Conservation (phyloP, 2,888 invertebrate genomes). For the Dryobota labecula region DNA sequence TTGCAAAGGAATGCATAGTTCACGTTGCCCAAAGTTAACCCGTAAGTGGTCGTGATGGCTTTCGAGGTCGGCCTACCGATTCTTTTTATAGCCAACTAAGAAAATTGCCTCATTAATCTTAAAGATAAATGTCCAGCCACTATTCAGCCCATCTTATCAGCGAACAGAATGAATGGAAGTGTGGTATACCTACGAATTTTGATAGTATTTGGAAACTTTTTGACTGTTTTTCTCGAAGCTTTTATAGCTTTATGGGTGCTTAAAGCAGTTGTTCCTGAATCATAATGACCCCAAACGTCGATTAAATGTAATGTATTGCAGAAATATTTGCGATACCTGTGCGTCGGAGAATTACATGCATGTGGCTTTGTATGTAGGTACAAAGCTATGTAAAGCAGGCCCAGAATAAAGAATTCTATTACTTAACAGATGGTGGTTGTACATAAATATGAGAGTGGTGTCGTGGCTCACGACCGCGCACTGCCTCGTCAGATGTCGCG, state of each 20-base stretch:
- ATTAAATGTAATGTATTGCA: conserved; percentile 64
- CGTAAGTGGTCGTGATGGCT: conserved; percentile 81
- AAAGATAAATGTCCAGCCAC: conserved; percentile 89
- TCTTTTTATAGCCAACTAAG: conserved; percentile 91
- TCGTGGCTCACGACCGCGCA: conserved; percentile 73
- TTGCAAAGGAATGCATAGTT: conserved; percentile 72
- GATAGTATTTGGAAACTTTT: conserved; percentile 74
- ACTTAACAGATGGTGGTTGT: conserved; percentile 37
- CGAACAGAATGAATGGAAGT: conserved; percentile 84
- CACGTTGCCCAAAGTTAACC: conserved; percentile 79
- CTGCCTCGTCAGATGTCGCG: conserved; percentile 66
- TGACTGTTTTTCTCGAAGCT: conserved; percentile 69
- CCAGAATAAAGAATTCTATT: conserved; percentile 55
- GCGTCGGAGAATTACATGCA: conserved; percentile 18
- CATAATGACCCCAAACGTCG: conserved; percentile 66
- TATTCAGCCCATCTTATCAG: conserved; percentile 90
- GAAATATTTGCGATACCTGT: conserved; percentile 60
- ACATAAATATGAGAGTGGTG: conserved; percentile 59
- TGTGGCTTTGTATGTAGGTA: conserved; percentile 3
- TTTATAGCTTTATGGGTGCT: conserved; percentile 70
- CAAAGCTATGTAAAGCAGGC: conserved; percentile 6
- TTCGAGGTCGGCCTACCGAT: conserved; percentile 85
- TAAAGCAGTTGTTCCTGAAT: conserved; percentile 69
- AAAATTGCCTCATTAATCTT: conserved; percentile 91
- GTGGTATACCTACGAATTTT: conserved; percentile 81